Base-by-base conservation (phyloP, 2,113 vertebrate species). In the Pelobates fuscus region DNA sequence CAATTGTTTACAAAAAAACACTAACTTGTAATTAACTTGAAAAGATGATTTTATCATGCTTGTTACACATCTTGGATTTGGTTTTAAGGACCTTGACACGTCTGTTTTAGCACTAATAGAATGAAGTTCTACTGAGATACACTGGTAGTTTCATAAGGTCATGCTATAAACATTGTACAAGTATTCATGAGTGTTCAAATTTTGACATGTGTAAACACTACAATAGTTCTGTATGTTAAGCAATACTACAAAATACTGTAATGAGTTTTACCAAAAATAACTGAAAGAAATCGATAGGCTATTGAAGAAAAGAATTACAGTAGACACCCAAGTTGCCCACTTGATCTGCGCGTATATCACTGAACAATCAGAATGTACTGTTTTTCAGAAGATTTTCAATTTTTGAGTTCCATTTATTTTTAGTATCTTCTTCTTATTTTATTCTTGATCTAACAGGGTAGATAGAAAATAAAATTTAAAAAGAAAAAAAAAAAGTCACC, bases 191-290 rank as follows among this genome's bases (percentile, higher is more conserved):
- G 64, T 78, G 24, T 82, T 78, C 86, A 84, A 84, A 85, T 69
- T 78, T 85, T 69, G 21, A 82, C 57, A 80, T 79, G 81, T 30
- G 68, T 54, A 52, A 85, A 84, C 90, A 87, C 90, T 86, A 85
- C 82, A 79, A 78, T 77, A 84, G 83, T 71, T 84, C 88, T 89
- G 88, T 85, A 79, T 79, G 81, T 83, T 86, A 92, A 92, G 90
- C 90, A 92, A 92, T 92, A 92, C 89, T 92, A 90, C 88, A 86
- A 88, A 88, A 89, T 89, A 90, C 89, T 90, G 86, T 91, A 88
- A 84, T 81, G 71, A 69, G 80, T 88, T 77, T 80, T 82, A 85
- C 85, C 81, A 88, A 90, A 87, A 79, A 14, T 49, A 59, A 67
- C 52, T 49, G 41, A 60, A 71, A 78, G 41, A 43, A 32, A 59